These are phyloP conservation scores for Laticauda colubrina DNA, from an alignment of 2,113 vertebrate species.

Conservation along the genomic window DNA sequence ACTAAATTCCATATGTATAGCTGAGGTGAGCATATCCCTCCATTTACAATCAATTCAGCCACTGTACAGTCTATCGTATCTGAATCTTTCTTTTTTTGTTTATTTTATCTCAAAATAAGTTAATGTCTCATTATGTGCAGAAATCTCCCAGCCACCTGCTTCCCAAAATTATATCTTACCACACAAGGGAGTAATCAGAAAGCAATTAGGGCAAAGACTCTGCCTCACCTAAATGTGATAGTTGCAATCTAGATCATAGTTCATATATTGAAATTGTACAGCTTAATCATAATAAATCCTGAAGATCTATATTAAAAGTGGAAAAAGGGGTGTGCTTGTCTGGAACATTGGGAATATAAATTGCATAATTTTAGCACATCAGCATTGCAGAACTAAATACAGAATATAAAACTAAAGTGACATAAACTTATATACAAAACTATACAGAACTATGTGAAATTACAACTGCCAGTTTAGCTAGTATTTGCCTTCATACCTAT, in stretches of 20 bases:
- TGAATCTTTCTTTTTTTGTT: not conserved
- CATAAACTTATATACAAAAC: not conserved
- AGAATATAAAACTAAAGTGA: not conserved
- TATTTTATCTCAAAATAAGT: not conserved
- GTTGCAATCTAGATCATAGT: not conserved
- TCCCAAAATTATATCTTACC: not conserved
- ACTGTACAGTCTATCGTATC: not conserved
- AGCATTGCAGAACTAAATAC: not conserved
- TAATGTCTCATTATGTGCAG: not conserved
- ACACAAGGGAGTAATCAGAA: not conserved
- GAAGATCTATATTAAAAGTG: not conserved
- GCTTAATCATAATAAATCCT: not conserved
- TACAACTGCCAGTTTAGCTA: not conserved
- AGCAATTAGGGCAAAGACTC: not conserved
- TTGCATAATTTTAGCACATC: not conserved
- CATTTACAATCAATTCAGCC: not conserved
- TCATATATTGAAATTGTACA: not conserved
- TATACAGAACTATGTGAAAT: not conserved
- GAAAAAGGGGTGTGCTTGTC: not conserved
- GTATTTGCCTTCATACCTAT: not conserved
- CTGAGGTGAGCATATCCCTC: not conserved
- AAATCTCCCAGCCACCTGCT: not conserved
- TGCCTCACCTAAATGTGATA: not conserved
- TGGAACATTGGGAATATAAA: not conserved
- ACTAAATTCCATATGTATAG: not conserved